Evolutionary conservation across 1,140 invertebrate genomes (phyloP).

Genomic region (Neodiprion virginianus): DNA sequence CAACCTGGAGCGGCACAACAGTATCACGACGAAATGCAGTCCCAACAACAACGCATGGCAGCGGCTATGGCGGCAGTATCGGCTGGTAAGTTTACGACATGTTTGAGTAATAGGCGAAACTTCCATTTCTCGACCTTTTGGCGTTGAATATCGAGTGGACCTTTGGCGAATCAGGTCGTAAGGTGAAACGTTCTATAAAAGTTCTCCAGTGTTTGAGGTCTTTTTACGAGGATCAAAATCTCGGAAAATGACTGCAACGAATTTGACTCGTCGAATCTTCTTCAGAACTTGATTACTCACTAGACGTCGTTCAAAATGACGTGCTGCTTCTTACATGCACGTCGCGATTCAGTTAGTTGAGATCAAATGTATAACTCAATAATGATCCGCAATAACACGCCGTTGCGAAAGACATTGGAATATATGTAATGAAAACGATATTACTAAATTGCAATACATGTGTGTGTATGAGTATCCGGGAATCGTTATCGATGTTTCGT

Average conservation of each 20-base stretch:
- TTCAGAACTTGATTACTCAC: conserved; percentile 40
- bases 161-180: conserved; percentile 37
- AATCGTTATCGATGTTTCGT: too few relatives aligned
- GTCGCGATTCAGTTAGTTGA: conserved; percentile 61
- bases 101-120: background rate
- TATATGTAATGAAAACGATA: too few relatives aligned
- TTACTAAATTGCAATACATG: too few relatives aligned
- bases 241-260: too few relatives aligned
- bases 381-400: too few relatives aligned
- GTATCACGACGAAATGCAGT: conserved; percentile 73
- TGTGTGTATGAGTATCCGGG: too few relatives aligned
- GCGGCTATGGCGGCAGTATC: conserved; percentile 74
- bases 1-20: conserved; percentile 63
- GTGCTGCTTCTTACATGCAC: too few relatives aligned
- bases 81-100: conserved; percentile 59
- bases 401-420: too few relatives aligned
- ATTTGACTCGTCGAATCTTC: conserved; percentile 11
- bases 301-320: too few relatives aligned
- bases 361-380: too few relatives aligned
- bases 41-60: conserved; percentile 77
- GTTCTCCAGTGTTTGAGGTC: conserved; percentile 44
- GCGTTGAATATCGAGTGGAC: background rate
- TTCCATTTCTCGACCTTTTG: background rate
- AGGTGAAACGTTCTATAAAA: conserved; percentile 66
- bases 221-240: conserved; percentile 44